These are phyloP conservation scores for Vombatus ursinus DNA, from an alignment of 2,113 vertebrate species.

Conservation along the genomic window DNA sequence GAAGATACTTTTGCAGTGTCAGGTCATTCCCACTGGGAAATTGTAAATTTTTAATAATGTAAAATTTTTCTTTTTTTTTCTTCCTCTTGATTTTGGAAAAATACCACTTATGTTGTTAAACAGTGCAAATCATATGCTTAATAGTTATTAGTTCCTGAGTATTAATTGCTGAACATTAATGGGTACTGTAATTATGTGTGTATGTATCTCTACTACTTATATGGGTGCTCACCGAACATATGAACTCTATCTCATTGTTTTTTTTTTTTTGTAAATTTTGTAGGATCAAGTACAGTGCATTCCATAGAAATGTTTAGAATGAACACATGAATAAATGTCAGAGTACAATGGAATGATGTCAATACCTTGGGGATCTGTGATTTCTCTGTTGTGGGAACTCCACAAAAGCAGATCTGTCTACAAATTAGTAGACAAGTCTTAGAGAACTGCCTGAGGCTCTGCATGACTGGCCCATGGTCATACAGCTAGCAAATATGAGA, in stretches of 20 bases:
- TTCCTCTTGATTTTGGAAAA: constrained; percentile 24
- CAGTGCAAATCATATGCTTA: not conserved
- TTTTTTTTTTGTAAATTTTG: not conserved
- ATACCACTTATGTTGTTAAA: not conserved
- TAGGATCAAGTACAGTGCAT: not conserved
- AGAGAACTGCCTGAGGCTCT: not conserved
- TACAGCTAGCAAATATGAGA: not conserved
- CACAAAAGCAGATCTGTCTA: not conserved
- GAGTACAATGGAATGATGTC: not conserved
- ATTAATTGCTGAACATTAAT: not conserved
- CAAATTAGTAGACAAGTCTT: not conserved
- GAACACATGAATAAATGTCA: not conserved
- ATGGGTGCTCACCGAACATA: not conserved
- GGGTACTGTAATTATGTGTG: no score
- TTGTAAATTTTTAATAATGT: not conserved
- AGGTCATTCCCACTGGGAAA: not conserved
- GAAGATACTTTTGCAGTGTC: not conserved
- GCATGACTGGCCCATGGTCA: not conserved
- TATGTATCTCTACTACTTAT: not conserved
- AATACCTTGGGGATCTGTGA: not conserved
- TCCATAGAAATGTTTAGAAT: not conserved
- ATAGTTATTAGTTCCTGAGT: not conserved
- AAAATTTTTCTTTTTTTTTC: not conserved
- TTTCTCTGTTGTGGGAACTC: not conserved
- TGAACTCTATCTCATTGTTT: not conserved